Evolutionary conservation across 92 coral and sea anemone species (phyloP).

Genomic region (Porites rus): DNA sequence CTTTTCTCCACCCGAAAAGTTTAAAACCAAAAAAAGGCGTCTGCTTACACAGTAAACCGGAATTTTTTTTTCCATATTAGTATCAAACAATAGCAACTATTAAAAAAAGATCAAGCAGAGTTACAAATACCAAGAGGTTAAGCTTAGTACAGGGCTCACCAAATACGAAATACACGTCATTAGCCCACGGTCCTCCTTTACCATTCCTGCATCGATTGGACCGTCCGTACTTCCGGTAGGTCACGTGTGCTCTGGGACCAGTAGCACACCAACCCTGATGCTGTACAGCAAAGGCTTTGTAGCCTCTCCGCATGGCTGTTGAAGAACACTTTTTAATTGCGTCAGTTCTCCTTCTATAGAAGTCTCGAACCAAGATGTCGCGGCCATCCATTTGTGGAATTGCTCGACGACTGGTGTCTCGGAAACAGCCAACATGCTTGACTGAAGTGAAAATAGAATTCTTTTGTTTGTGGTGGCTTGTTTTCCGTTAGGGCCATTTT

Average conservation of each 20-base stretch:
- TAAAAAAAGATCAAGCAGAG: neutral
- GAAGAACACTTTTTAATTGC: constrained; percentile 49
- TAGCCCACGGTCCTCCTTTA: constrained; percentile 69
- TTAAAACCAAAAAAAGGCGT: no score
- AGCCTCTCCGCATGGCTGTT: constrained; percentile 28
- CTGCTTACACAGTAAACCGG: no score
- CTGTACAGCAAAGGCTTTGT: constrained; percentile 59
- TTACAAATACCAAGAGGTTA: neutral
- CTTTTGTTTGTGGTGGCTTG: neutral
- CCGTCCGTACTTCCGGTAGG: constrained; percentile 67
- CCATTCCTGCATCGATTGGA: constrained; percentile 64
- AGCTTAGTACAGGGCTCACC: constrained; percentile 8
- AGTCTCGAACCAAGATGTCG: constrained; percentile 25
- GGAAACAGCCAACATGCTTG: constrained; percentile 29
- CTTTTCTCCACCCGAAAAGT: no score
- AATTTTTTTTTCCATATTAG: no score
- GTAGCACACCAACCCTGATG: constrained; percentile 69
- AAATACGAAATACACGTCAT: constrained; percentile 59
- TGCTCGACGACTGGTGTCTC: constrained; percentile 50
- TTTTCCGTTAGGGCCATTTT: no score
- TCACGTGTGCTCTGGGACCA: constrained; percentile 69
- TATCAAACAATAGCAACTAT: neutral
- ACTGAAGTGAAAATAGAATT: neutral
- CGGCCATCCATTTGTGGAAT: constrained; percentile 58
- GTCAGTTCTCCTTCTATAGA: constrained; percentile 31